Evolutionary conservation across 2,797 vertebrate species (phyloP).

Genomic region (Amazona ochrocephala): DNA sequence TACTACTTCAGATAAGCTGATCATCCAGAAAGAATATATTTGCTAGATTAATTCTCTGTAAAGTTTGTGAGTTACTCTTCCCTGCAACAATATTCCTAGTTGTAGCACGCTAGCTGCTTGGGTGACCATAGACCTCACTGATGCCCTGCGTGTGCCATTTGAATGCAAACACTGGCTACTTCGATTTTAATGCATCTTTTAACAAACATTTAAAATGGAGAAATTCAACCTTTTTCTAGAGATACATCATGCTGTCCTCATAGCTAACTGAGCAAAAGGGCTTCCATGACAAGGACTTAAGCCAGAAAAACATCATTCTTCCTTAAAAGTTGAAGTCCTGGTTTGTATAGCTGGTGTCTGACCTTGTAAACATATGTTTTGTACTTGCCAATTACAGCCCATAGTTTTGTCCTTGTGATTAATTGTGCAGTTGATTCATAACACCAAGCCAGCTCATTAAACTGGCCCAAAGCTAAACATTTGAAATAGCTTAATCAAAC

Average conservation of each 20-base stretch:
- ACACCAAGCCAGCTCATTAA: conserved; percentile 29
- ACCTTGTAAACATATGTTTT: conserved; percentile 1
- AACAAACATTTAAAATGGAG: not conserved
- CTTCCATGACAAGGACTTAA: not conserved
- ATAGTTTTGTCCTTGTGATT: conserved; percentile 9
- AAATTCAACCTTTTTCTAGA: not conserved
- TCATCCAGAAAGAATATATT: not conserved
- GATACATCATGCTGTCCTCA: not conserved
- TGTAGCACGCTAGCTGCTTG: not conserved
- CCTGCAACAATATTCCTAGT: not conserved
- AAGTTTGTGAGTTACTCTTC: not conserved
- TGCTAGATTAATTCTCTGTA: not conserved
- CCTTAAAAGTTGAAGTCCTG: not conserved
- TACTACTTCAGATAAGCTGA: not conserved
- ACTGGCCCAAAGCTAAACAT: conserved; percentile 22
- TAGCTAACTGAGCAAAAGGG: not conserved
- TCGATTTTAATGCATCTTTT: not conserved
- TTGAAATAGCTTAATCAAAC: not conserved
- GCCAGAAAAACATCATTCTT: not conserved
- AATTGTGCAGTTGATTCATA: not conserved
- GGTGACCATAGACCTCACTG: not conserved
- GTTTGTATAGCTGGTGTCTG: not conserved
- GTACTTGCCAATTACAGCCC: not conserved
- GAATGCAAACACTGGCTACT: not conserved
- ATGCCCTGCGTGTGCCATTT: not conserved